Percentiles rank a stretch among this genome's conserved stretches.
These are phyloP conservation scores for Pagrus major DNA, from an alignment of 2,113 vertebrate species.

Conservation along the genomic window DNA sequence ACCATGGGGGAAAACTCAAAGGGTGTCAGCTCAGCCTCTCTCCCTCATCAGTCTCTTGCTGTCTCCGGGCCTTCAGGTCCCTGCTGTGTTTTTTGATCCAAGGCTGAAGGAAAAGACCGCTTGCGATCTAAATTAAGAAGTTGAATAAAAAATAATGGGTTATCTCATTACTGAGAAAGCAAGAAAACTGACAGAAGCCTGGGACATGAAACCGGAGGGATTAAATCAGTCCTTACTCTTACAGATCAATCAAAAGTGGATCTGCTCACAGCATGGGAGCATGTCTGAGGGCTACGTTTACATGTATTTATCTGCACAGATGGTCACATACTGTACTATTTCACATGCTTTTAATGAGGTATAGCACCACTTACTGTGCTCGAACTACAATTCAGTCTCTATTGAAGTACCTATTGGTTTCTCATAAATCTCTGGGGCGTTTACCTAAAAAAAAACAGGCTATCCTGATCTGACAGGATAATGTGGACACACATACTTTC, in stretches of 20 bases:
- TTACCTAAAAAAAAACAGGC: not conserved
- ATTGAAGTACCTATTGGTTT: not conserved
- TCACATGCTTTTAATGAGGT: constrained; percentile 8
- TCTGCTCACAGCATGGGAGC: not conserved
- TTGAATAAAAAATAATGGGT: constrained; percentile 29
- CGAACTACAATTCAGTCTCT: not conserved
- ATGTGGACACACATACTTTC: not conserved
- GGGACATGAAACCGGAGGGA: not conserved
- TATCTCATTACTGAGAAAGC: constrained; percentile 34
- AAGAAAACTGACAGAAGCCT: not conserved
- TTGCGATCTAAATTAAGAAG: constrained; percentile 70
- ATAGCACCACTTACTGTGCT: not conserved
- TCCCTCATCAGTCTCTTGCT: constrained; percentile 45
- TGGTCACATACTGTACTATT: not conserved
- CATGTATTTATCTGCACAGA: constrained; percentile 5
- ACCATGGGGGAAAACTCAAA: constrained; percentile 60
- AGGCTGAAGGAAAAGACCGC: constrained; percentile 55
- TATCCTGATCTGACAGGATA: too few species aligned
- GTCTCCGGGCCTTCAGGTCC: constrained; percentile 45
- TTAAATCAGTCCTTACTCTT: not conserved
- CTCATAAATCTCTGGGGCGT: not conserved
- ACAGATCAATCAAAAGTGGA: not conserved
- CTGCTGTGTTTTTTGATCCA: constrained; percentile 52
- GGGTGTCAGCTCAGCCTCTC: constrained; percentile 42
- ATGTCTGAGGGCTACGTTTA: not conserved